Evolutionary conservation across 2,797 vertebrate genomes (phyloP).

Genomic region (Pseudocheirus occidentalis): DNA sequence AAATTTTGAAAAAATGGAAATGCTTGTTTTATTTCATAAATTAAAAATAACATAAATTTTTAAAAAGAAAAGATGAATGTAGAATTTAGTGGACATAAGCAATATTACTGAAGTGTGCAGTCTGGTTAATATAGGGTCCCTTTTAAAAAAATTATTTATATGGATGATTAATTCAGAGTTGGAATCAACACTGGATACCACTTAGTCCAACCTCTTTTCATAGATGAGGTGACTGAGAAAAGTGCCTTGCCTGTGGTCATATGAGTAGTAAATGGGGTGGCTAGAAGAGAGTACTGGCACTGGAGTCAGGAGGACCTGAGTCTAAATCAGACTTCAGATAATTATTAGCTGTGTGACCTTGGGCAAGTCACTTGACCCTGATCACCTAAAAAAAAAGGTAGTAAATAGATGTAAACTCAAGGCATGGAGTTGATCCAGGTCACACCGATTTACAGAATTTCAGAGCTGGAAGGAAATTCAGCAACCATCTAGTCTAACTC

Average conservation of each 20-base stretch:
- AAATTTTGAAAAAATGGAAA: background rate
- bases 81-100: background rate
- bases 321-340: background rate
- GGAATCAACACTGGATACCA: background rate
- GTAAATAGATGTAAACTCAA: background rate
- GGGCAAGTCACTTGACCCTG: background rate
- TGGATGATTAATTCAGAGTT: background rate
- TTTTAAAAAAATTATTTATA: background rate
- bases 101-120: background rate
- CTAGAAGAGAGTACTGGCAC: background rate
- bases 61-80: background rate
- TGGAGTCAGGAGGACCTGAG: background rate
- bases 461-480: background rate
- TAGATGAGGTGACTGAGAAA: background rate
- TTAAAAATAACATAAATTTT: conserved; percentile 39
- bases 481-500: background rate
- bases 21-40: background rate
- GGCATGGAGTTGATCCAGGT: background rate
- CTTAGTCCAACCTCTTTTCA: background rate
- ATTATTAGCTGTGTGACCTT: background rate
- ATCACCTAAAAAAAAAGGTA: background rate
- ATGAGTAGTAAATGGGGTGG: background rate
- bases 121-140: conserved; percentile 22
- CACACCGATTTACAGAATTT: background rate
- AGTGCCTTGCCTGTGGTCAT: background rate